phyloP scores from a whole-genome alignment of 2,888 invertebrate genomes.

The Scaptomyza flava region DNA sequence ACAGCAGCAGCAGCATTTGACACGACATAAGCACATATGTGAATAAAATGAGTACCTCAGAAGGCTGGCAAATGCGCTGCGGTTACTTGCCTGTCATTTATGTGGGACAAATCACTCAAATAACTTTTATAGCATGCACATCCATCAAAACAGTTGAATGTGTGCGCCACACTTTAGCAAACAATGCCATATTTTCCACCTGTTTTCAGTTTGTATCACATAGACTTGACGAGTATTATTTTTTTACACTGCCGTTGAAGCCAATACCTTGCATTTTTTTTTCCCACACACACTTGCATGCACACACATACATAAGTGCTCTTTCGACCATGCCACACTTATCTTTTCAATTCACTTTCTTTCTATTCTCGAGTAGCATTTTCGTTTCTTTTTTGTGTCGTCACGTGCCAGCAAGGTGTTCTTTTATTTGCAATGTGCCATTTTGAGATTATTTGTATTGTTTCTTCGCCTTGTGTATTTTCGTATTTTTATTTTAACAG shows the following conservation, averaged over 20 bases:
- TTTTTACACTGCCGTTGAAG: slow-evolving; percentile 1
- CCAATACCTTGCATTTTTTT: slow-evolving; percentile 14
- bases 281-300: background rate
- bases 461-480: slow-evolving; percentile 31
- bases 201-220: slow-evolving; percentile 8
- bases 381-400: slow-evolving; percentile 31
- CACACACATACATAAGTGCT: slow-evolving; percentile 7
- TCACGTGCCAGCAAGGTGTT: slow-evolving; percentile 66
- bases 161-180: background rate
- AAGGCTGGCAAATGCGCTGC: background rate
- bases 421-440: slow-evolving; percentile 58
- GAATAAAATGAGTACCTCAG: background rate
- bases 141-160: slow-evolving; percentile 4
- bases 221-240: slow-evolving; percentile 9
- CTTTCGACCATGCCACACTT: slow-evolving; percentile 21
- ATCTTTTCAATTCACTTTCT: slow-evolving; percentile 42
- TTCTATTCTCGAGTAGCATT: slow-evolving; percentile 10
- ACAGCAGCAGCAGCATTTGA: background rate
- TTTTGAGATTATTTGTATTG: slow-evolving; percentile 71
- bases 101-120: slow-evolving; percentile 30
- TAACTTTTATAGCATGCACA: slow-evolving; percentile 30
- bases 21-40: slow-evolving; percentile 7
- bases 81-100: background rate
- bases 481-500: slow-evolving; percentile 9
- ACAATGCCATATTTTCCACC: slow-evolving; percentile 11